Conservation (phyloP, 2,797 vertebrate genomes). For the Thunnus albacares region DNA sequence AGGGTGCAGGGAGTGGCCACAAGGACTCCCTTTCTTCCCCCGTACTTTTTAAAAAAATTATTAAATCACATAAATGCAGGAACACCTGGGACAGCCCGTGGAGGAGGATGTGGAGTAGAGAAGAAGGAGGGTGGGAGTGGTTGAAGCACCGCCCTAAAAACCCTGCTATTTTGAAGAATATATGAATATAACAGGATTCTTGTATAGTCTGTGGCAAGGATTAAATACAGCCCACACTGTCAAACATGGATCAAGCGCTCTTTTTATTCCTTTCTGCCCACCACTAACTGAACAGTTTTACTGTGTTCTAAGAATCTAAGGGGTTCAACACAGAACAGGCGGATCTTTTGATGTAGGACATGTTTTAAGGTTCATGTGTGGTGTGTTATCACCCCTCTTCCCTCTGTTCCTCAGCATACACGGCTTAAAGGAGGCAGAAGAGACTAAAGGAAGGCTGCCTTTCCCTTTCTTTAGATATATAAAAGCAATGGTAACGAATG, state of each 20-base stretch:
- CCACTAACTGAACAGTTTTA: slow-evolving; percentile 54
- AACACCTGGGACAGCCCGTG: slow-evolving; percentile 67
- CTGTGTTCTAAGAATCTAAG: slow-evolving; percentile 57
- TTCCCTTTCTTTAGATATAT: slow-evolving; percentile 21
- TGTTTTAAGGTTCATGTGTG: slow-evolving; percentile 64
- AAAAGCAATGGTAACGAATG: slow-evolving; percentile 15
- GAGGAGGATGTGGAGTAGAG: slow-evolving; percentile 25
- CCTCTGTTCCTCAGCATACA: slow-evolving; percentile 44
- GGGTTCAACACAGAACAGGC: slow-evolving; percentile 44
- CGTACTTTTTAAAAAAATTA: slow-evolving; percentile 50
- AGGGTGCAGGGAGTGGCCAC: slow-evolving; percentile 69
- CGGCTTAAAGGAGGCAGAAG: slow-evolving; percentile 40
- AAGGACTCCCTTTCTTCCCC: slow-evolving; percentile 63
- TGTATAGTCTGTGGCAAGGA: slow-evolving; percentile 57
- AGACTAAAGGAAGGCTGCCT: slow-evolving; percentile 32
- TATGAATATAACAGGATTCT: slow-evolving; percentile 48
- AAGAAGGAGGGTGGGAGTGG: slow-evolving; percentile 7
- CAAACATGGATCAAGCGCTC: slow-evolving; percentile 58
- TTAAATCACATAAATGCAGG: slow-evolving; percentile 71
- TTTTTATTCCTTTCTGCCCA: slow-evolving; percentile 64
- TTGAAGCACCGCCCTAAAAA: slow-evolving; percentile 34
- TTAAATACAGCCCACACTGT: slow-evolving; percentile 69
- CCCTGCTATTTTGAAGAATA: slow-evolving; percentile 35
- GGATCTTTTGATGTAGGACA: slow-evolving; percentile 63
- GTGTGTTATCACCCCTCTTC: slow-evolving; percentile 53